These are phyloP conservation scores for Isurus oxyrinchus DNA, from an alignment of 2,113 vertebrate genomes.

Conservation along the genomic window DNA sequence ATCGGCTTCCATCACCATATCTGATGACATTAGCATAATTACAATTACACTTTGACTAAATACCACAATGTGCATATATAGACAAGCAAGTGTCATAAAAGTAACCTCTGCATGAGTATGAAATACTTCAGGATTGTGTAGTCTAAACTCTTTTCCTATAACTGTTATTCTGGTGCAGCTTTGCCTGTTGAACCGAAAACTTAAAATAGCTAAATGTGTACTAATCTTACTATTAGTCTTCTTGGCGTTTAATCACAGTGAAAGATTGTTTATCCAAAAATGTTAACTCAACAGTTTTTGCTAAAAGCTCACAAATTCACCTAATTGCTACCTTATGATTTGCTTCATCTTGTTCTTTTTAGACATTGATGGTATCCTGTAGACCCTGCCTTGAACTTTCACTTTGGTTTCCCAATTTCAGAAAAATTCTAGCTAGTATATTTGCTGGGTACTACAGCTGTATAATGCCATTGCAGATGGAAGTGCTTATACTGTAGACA, in stretches of 20 bases:
- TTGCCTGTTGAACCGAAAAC: background rate
- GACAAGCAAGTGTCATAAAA: background rate
- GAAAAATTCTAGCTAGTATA: background rate
- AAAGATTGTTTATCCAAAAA: too few relatives aligned
- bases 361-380: background rate
- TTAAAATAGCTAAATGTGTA: too few relatives aligned
- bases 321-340: background rate
- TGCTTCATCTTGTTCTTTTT: background rate
- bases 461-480: background rate
- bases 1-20: background rate
- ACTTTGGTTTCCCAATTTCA: background rate
- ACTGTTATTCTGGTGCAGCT: background rate
- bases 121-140: background rate
- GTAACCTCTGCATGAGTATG: background rate
- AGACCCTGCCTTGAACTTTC: background rate
- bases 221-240: too few relatives aligned
- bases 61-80: background rate
- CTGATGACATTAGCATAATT: background rate
- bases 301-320: too few relatives aligned
- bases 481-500: background rate
- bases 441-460: background rate
- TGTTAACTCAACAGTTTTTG: too few relatives aligned
- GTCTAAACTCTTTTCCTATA: background rate
- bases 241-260: too few relatives aligned
- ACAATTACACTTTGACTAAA: background rate